Conservation (phyloP, 2,888 invertebrate genomes). For the Hipparchia semele region DNA sequence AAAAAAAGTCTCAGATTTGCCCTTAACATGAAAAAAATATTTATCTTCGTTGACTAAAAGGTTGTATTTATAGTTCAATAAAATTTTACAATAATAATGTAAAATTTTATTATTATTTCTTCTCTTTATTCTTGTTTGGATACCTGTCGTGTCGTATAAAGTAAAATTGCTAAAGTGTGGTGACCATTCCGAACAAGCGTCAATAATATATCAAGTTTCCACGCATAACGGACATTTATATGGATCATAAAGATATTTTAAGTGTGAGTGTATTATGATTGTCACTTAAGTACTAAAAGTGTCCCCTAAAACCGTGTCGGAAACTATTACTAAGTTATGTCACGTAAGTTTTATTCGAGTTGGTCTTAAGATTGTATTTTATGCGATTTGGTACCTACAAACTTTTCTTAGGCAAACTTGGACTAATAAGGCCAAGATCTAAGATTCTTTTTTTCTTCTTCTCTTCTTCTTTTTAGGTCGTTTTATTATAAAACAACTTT, state of each 20-base stretch:
- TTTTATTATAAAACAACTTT: too few relatives aligned
- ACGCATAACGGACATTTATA: slow-evolving; percentile 14
- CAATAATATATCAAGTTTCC: slow-evolving; percentile 16
- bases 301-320: slow-evolving; percentile 8
- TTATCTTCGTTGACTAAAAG: too few relatives aligned
- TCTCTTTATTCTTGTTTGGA: too few relatives aligned
- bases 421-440: too few relatives aligned
- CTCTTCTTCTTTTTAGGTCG: too few relatives aligned
- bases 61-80: too few relatives aligned
- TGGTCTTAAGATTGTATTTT: background rate
- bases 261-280: slow-evolving; percentile 26
- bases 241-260: slow-evolving; percentile 13
- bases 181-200: background rate
- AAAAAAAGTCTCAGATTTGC: too few relatives aligned
- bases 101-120: too few relatives aligned
- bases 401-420: slow-evolving; percentile 1
- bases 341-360: slow-evolving; percentile 35
- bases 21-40: too few relatives aligned
- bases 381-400: slow-evolving; percentile 4
- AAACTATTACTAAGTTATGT: slow-evolving; percentile 32
- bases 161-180: background rate
- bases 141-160: background rate
- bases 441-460: too few relatives aligned
- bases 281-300: slow-evolving; percentile 19
- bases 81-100: too few relatives aligned